Percentiles rank a stretch among this genome's conserved stretches.
These are phyloP conservation scores for Halocynthia aurantium DNA, from an alignment of 23 tunicate species.

Conservation along the genomic window DNA sequence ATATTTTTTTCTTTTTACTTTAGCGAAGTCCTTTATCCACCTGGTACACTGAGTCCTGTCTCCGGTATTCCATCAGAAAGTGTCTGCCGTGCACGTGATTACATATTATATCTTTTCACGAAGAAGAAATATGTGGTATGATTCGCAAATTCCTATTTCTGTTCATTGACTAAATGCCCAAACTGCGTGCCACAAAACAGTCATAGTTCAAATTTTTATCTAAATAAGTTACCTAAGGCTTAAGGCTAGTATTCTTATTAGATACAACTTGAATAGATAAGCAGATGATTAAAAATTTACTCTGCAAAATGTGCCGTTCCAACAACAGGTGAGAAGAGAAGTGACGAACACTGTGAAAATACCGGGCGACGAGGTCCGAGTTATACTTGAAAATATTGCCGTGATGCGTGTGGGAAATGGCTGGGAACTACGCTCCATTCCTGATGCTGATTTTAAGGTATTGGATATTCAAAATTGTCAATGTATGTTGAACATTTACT, in stretches of 20 bases:
- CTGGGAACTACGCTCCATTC: constrained; percentile 43
- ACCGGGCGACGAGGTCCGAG: constrained; percentile 70
- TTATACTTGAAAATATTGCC: constrained; percentile 59
- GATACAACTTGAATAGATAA: too few species aligned
- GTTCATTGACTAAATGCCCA: too few species aligned
- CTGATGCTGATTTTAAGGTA: constrained; percentile 18
- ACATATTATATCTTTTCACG: constrained; percentile 52
- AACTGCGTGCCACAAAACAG: too few species aligned
- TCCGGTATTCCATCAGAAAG: constrained; percentile 52
- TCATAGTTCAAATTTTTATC: too few species aligned
- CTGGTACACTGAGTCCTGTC: constrained; percentile 47
- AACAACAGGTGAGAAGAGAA: constrained; percentile 20
- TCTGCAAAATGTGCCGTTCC: too few species aligned
- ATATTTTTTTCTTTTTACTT: background rate
- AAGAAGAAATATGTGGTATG: constrained; percentile 28
- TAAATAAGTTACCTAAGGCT: too few species aligned
- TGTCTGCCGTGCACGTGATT: constrained; percentile 65
- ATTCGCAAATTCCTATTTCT: too few species aligned
- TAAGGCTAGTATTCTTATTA: too few species aligned
- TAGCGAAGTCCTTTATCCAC: constrained; percentile 70
- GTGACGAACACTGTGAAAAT: constrained; percentile 40
- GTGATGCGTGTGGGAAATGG: constrained; percentile 55
- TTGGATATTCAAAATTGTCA: background rate
- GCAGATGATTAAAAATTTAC: too few species aligned
- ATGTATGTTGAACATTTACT: background rate